Evolutionary conservation across 2,888 invertebrate species (phyloP).

Genomic region (Volucella bombylans): DNA sequence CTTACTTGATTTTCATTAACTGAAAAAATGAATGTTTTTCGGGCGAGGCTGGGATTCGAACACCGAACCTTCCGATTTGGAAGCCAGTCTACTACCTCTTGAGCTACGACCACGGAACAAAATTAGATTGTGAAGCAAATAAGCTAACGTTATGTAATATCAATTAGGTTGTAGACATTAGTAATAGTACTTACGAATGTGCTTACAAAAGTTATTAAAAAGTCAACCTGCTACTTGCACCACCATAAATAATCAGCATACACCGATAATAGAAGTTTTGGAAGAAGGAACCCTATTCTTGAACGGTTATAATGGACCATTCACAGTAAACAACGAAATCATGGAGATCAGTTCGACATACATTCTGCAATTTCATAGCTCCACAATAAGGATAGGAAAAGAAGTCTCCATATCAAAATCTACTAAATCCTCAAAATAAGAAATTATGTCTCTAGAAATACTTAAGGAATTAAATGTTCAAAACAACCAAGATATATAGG

Average conservation of each 20-base stretch:
- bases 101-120: too few relatives aligned
- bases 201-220: conserved; percentile 42
- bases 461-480: conserved; percentile 43
- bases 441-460: conserved; percentile 37
- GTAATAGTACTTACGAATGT: conserved; percentile 45
- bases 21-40: too few relatives aligned
- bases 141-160: too few relatives aligned
- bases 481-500: conserved; percentile 14
- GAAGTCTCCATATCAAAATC: conserved; percentile 24
- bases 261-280: conserved; percentile 38
- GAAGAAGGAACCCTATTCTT: conserved; percentile 33
- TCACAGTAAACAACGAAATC: too few relatives aligned
- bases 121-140: conserved; percentile 33
- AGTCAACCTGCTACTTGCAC: conserved; percentile 37
- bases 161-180: conserved; percentile 16
- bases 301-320: conserved; percentile 24
- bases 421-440: not conserved
- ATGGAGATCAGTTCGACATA: too few relatives aligned
- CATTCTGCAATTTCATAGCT: too few relatives aligned
- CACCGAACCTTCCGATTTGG: too few relatives aligned
- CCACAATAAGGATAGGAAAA: conserved; percentile 14
- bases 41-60: too few relatives aligned
- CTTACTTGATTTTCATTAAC: too few relatives aligned
- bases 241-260: conserved; percentile 32
- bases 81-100: too few relatives aligned